Percentiles rank a stretch among this genome's conserved stretches.
Conservation (phyloP, 2,888 invertebrate species). For the Papilio gigon region DNA sequence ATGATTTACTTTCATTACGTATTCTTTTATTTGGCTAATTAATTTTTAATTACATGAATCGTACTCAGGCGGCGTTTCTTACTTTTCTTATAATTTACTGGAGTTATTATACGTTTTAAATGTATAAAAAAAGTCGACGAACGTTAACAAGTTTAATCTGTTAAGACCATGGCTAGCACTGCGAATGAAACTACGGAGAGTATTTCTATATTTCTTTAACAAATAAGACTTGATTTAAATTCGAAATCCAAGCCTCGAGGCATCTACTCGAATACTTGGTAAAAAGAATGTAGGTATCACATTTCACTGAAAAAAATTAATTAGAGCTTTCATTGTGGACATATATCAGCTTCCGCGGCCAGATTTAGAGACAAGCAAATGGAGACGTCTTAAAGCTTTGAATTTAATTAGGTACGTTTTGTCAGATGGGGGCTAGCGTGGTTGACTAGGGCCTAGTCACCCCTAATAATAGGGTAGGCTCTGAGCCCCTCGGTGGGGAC, state of each 20-base stretch:
- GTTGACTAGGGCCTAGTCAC: too few relatives aligned
- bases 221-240: neutral
- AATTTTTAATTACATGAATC: constrained; percentile 31
- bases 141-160: neutral
- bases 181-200: neutral
- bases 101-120: constrained; percentile 30
- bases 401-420: constrained; percentile 58
- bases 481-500: too few relatives aligned
- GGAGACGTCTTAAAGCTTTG: constrained; percentile 47
- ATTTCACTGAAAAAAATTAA: constrained; percentile 34
- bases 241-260: neutral
- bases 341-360: constrained; percentile 58
- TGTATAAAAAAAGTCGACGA: neutral
- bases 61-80: too few relatives aligned
- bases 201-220: too few relatives aligned
- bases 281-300: constrained; percentile 4
- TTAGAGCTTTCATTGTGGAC: constrained; percentile 51
- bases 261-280: neutral
- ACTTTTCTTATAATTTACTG: constrained; percentile 13
- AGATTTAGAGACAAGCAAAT: constrained; percentile 64
- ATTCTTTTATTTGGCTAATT: constrained; percentile 40
- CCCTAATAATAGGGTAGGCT: too few relatives aligned
- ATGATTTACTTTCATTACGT: constrained; percentile 29
- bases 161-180: neutral
- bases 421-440: too few relatives aligned